Percentiles rank a stretch among this genome's conserved stretches.
Conservation (phyloP, 2,888 invertebrate species). For the Ceraclea dissimilis region DNA sequence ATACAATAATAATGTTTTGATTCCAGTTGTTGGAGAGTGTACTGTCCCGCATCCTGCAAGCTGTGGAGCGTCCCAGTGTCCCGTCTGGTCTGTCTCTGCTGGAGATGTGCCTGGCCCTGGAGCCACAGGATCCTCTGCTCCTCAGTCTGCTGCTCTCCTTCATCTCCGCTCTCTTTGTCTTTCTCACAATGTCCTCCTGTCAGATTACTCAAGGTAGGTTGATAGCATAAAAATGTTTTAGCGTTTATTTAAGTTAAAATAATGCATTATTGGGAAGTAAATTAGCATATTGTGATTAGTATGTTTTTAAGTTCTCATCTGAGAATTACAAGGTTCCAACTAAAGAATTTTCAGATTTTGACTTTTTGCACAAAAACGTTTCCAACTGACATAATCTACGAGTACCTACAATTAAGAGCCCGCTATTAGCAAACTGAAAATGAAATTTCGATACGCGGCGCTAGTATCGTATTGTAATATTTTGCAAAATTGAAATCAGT, state of each 20-base stretch:
- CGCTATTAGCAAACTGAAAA: too few species aligned
- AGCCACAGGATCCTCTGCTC: conserved; percentile 72
- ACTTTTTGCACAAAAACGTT: too few species aligned
- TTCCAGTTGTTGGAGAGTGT: conserved; percentile 71
- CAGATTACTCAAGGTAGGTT: conserved; percentile 49
- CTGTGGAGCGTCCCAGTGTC: conserved; percentile 66
- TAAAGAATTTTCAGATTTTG: not conserved
- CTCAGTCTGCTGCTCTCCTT: conserved; percentile 82
- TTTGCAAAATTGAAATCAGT: too few species aligned
- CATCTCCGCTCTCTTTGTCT: conserved; percentile 86
- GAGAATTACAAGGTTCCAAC: too few species aligned
- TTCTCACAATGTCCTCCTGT: conserved; percentile 80
- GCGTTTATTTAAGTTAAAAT: too few species aligned
- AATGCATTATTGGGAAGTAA: too few species aligned
- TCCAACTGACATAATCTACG: too few species aligned
- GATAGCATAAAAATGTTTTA: too few species aligned
- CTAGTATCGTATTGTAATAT: too few species aligned
- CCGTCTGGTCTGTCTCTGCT: conserved; percentile 68
- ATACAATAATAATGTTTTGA: too few species aligned
- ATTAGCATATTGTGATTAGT: not conserved
- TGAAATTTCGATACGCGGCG: too few species aligned
- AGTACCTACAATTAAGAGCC: too few species aligned
- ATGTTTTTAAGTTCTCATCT: not conserved
- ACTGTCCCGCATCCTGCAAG: conserved; percentile 66
- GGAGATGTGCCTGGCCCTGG: conserved; percentile 67